phyloP scores from a whole-genome alignment of 1,140 invertebrate genomes.

The Belonocnema kinseyi region DNA sequence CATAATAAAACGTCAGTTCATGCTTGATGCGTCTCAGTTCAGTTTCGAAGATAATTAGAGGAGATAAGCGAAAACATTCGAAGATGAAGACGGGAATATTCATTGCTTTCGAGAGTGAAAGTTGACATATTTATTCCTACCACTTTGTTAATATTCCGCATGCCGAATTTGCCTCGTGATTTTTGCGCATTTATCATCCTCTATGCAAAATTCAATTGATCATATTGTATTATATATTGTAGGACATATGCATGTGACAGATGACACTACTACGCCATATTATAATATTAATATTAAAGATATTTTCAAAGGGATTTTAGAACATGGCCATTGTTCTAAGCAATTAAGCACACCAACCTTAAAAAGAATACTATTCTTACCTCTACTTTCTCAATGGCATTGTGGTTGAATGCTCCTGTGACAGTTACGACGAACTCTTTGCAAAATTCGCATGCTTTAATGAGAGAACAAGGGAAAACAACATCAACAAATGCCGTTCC shows the following conservation, averaged over 20 bases:
- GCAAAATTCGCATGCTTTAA: slow-evolving; percentile 23
- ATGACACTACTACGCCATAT: not conserved
- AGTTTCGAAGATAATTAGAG: slow-evolving; percentile 14
- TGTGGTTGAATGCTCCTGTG: slow-evolving; percentile 10
- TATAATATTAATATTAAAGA: not conserved
- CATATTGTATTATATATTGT: too few species aligned
- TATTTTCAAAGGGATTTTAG: slow-evolving; percentile 9
- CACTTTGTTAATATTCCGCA: too few species aligned
- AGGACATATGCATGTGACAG: too few species aligned
- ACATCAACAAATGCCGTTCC: slow-evolving; percentile 4
- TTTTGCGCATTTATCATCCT: too few species aligned
- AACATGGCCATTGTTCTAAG: slow-evolving; percentile 15
- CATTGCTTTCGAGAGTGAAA: slow-evolving; percentile 1
- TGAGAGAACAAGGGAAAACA: slow-evolving; percentile 17
- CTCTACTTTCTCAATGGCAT: slow-evolving; percentile 18
- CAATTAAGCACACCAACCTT: slow-evolving; percentile 3
- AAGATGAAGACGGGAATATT: not conserved
- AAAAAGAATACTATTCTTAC: slow-evolving; percentile 16
- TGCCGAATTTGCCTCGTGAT: too few species aligned
- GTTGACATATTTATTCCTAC: not conserved
- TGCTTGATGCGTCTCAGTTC: not conserved
- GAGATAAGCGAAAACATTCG: not conserved
- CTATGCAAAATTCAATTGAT: too few species aligned
- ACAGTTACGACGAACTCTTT: slow-evolving; percentile 12
- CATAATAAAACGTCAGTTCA: slow-evolving; percentile 4